These are phyloP conservation scores for Bradypodion pumilum DNA, from an alignment of 2,797 vertebrate species.

Conservation along the genomic window DNA sequence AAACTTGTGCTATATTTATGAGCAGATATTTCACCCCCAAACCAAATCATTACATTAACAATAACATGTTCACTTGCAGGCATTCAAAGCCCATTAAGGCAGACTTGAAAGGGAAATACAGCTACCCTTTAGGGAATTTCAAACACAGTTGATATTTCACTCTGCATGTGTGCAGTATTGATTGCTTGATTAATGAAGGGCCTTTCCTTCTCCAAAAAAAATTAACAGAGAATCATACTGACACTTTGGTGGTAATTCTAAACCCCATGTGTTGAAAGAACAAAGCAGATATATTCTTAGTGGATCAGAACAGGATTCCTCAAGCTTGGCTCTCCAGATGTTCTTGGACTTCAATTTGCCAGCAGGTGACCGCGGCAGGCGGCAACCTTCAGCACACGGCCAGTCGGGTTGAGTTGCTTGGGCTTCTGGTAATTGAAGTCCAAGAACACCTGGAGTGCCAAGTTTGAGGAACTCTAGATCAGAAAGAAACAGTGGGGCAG, in stretches of 20 bases:
- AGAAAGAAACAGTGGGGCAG: too few species aligned
- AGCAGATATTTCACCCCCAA: slow-evolving; percentile 27
- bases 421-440: too few species aligned
- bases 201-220: slow-evolving; percentile 13
- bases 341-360: too few species aligned
- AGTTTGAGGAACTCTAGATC: too few species aligned
- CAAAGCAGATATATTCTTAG: slow-evolving; percentile 6
- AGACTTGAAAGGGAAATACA: slow-evolving; percentile 10
- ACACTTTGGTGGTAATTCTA: slow-evolving; percentile 13
- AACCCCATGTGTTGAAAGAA: slow-evolving; percentile 16
- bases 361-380: too few species aligned
- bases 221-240: slow-evolving; percentile 9
- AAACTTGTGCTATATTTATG: slow-evolving; percentile 17
- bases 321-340: too few species aligned
- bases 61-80: slow-evolving; percentile 22
- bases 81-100: slow-evolving; percentile 31
- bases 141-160: slow-evolving; percentile 18
- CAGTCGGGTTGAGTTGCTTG: too few species aligned
- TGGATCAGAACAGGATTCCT: neutral
- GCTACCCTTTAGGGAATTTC: slow-evolving; percentile 35
- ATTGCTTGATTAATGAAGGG: slow-evolving; percentile 37
- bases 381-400: too few species aligned
- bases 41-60: slow-evolving; percentile 29
- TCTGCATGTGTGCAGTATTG: slow-evolving; percentile 23
- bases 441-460: too few species aligned